Evolutionary conservation across 1,140 invertebrate genomes (phyloP).

Genomic region (Centruroides sculpturatus): DNA sequence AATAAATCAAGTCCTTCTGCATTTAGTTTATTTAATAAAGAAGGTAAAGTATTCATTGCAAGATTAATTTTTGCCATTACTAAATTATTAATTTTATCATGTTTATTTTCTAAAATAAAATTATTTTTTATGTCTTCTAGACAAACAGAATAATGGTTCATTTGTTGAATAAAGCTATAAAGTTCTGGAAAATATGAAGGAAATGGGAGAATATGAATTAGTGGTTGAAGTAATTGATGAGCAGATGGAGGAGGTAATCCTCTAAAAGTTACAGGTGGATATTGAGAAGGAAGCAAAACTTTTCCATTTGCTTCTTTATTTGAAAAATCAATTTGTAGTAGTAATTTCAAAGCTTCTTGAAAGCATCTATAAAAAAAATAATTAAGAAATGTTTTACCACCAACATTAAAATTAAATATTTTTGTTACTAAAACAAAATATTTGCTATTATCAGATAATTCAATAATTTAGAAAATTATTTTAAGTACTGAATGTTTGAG

Average conservation of each 20-base stretch:
- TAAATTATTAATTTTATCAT: neutral
- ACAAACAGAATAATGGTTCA: neutral
- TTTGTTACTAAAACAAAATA: too few relatives aligned
- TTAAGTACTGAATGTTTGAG: too few relatives aligned
- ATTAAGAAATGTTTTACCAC: too few relatives aligned
- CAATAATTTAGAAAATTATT: too few relatives aligned
- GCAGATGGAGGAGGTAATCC: conserved; percentile 31
- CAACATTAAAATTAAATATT: too few relatives aligned
- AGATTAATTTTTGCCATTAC: neutral
- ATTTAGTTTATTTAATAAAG: conserved; percentile 18
- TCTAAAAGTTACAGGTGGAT: conserved; percentile 21
- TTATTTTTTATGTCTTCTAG: neutral
- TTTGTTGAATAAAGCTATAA: conserved; percentile 34
- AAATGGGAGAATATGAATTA: conserved; percentile 60
- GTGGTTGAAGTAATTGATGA: conserved; percentile 61
- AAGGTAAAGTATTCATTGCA: too few relatives aligned
- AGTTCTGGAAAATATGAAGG: conserved; percentile 56
- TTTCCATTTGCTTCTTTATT: conserved; percentile 25
- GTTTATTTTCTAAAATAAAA: neutral
- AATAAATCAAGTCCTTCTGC: conserved; percentile 46
- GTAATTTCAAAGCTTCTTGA: conserved; percentile 45
- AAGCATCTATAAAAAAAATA: conserved; percentile 37
- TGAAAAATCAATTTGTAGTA: conserved; percentile 46
- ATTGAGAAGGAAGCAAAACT: conserved; percentile 9
- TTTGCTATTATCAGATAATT: too few relatives aligned